A percentile compares a stretch with the other conserved stretches of the same genome.
These are phyloP conservation scores for Diogma glabrata DNA, from an alignment of 2,888 invertebrate species.

Conservation along the genomic window DNA sequence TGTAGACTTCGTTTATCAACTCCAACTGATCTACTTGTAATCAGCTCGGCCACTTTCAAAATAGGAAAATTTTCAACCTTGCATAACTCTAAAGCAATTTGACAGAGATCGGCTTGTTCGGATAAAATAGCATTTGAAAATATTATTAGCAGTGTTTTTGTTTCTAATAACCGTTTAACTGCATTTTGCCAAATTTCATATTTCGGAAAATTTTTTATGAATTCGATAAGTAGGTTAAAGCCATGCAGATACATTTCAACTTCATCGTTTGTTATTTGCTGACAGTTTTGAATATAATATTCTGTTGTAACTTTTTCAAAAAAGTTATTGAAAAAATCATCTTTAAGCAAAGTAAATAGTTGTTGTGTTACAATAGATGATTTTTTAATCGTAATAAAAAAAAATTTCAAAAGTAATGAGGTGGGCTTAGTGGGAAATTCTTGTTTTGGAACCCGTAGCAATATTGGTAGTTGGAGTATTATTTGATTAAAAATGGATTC, in stretches of 20 bases:
- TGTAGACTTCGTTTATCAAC: not conserved
- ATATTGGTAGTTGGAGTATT: slow-evolving; percentile 22
- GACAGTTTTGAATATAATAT: not conserved
- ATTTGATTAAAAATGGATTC: slow-evolving; percentile 23
- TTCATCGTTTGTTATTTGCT: slow-evolving; percentile 20
- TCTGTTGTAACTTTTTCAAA: slow-evolving; percentile 22
- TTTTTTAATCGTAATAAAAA: slow-evolving; percentile 6
- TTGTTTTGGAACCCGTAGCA: slow-evolving; percentile 27
- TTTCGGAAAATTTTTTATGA: slow-evolving; percentile 32
- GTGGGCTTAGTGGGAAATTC: slow-evolving; percentile 21
- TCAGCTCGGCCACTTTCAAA: not conserved
- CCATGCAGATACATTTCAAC: slow-evolving; percentile 30
- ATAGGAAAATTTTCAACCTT: slow-evolving; percentile 31
- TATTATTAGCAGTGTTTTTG: slow-evolving; percentile 29
- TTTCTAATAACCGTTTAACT: slow-evolving; percentile 23
- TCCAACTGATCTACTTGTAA: too few species aligned
- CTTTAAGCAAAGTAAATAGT: not conserved
- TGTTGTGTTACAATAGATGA: slow-evolving; percentile 4
- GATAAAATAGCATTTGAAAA: slow-evolving; percentile 31
- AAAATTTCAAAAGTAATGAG: not conserved
- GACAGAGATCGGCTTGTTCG: slow-evolving; percentile 26
- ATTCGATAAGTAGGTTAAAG: slow-evolving; percentile 28
- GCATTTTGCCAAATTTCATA: slow-evolving; percentile 32
- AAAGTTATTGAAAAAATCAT: slow-evolving; percentile 19
- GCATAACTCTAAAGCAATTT: slow-evolving; percentile 31